Evolutionary conservation across 2,888 invertebrate species (phyloP), one percentile per base, ranked within the genome.

Genomic region (Mythimna pallens): DNA sequence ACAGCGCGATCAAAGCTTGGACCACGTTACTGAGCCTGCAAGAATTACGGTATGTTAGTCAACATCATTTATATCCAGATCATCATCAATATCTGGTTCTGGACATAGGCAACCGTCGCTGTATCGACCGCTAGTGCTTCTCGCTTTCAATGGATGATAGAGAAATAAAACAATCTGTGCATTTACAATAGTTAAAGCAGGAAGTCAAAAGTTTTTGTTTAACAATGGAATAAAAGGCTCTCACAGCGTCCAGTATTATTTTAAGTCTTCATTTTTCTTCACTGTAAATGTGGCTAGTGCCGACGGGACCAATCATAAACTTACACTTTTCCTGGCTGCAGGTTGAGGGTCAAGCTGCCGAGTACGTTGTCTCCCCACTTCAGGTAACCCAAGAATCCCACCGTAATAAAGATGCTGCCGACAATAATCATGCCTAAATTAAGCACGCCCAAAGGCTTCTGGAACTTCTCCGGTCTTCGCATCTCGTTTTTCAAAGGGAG

Each of bases 401-500:
- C 97, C 2, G 97, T 95, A 57, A 98, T 97, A 92, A 99, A 99
- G 87, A 99, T 97, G 65, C 96, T 89, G 1, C 98, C 97, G 0
- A 99, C 98, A 20, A 98, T 94, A 4, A 97, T 95, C 98, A 99
- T 99, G 65, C 99, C 99, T 3, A 98, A 97, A 91, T 99, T 99
- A 34, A 99, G 94, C 1, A 99, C 99, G 3, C 99, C 99, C 12
- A 98, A 92, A 8, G 97, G 97, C 77, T 97, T 98, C 85, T 97
- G 97, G 94, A 99, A 99, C 82, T 97, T 96, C 71, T 97, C 96
- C 0, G 98, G 98, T 22, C 97, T 96, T 81, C 96, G 97, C 99
- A 99, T 99, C 91, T 98, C 98, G 91, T 98, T 99, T 94, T 99
- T 98, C 85, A 99, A 93, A 0, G 99, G 99, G 77, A 99, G 95